Conservation (phyloP, 2,888 invertebrate species). For the Dromius quadrimaculatus region DNA sequence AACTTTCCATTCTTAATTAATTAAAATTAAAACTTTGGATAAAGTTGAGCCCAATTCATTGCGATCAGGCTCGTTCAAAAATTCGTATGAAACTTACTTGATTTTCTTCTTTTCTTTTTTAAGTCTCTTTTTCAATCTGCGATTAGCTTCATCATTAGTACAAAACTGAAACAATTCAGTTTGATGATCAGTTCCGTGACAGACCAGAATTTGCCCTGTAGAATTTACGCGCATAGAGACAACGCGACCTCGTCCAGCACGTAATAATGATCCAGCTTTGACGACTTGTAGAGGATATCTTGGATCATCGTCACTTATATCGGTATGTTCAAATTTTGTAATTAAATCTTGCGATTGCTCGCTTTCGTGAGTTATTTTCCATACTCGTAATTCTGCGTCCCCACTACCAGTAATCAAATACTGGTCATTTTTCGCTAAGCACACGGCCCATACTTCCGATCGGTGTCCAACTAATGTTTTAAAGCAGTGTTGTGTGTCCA, state of each 20-base stretch:
- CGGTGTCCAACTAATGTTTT: conserved; percentile 92
- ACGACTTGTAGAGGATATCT: conserved; percentile 79
- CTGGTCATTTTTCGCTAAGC: conserved; percentile 81
- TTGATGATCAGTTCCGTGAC: conserved; percentile 84
- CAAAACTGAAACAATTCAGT: conserved; percentile 89
- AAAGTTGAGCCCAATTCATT: too few species aligned
- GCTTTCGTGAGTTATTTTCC: conserved; percentile 74
- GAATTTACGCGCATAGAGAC: conserved; percentile 80
- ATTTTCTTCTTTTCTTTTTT: conserved; percentile 79
- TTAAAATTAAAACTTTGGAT: conserved; percentile 39
- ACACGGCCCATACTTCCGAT: conserved; percentile 85
- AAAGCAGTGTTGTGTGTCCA: conserved; percentile 95
- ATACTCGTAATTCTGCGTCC: conserved; percentile 87
- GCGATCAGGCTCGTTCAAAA: too few species aligned
- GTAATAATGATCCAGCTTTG: conserved; percentile 83
- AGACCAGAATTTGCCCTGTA: conserved; percentile 79
- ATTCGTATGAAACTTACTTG: conserved; percentile 63
- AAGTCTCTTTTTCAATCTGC: conserved; percentile 79
- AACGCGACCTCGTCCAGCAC: conserved; percentile 84
- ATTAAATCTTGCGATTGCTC: conserved; percentile 66
- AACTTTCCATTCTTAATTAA: conserved; percentile 1
- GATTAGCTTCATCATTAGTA: conserved; percentile 79
- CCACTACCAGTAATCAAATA: conserved; percentile 90
- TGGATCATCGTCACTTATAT: conserved; percentile 69
- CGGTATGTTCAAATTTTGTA: conserved; percentile 68